phyloP scores from a whole-genome alignment of 2,888 invertebrate genomes.

The Microctonus brassicae region DNA sequence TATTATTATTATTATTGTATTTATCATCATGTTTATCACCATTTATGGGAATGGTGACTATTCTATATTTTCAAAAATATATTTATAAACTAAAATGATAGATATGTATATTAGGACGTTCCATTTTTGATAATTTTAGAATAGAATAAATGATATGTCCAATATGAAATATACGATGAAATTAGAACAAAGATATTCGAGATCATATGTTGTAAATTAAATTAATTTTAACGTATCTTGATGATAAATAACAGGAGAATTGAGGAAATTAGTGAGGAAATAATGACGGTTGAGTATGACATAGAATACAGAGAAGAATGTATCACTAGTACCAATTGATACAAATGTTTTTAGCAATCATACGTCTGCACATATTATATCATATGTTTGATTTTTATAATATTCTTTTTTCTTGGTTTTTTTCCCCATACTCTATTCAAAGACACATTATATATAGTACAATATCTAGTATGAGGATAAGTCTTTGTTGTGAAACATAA shows the following conservation, averaged over 20 bases:
- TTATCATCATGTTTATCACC: background rate
- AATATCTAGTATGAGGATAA: background rate
- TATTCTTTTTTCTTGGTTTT: background rate
- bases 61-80: background rate
- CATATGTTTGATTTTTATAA: too few relatives aligned
- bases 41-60: too few relatives aligned
- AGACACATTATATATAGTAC: background rate
- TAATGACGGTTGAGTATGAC: background rate
- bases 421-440: background rate
- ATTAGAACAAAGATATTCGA: too few relatives aligned
- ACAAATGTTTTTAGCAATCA: background rate
- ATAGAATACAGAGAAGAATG: slow-evolving; percentile 31
- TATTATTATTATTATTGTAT: background rate
- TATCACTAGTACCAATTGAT: slow-evolving; percentile 15
- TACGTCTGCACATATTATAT: background rate
- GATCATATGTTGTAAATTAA: background rate
- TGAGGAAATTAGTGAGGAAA: background rate
- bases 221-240: background rate
- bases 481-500: background rate
- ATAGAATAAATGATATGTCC: background rate
- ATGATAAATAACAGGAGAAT: background rate
- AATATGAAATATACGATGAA: too few relatives aligned
- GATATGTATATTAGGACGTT: background rate
- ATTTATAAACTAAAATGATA: background rate
- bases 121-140: background rate